Evolutionary conservation across 2,888 invertebrate genomes (phyloP), one percentile per base, ranked within the genome.

Genomic region (Lepidocyrtoides sp.): DNA sequence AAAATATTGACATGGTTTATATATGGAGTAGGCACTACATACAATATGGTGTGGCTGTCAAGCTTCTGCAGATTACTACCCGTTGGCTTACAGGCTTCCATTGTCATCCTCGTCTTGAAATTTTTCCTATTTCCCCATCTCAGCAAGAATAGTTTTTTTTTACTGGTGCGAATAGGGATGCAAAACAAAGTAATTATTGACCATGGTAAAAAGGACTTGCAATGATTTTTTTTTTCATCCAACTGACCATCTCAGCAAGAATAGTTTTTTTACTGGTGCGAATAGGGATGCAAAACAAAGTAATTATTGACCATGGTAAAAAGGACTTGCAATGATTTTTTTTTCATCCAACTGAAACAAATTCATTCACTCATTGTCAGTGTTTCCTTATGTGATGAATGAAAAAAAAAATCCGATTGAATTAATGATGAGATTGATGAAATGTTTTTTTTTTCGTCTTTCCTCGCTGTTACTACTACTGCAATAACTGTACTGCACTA

Each of bases 1-100:
- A 88, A 88, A 88, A 88, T 88, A 88, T 88, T 66, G 81, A 88
- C 88, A 81, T 48, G 66, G 79, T 88, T 88, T 79, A 88, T 66
- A 88, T 81, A 88, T 81, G 81, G 69, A 48, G 10, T 32, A 12
- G 12, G 10, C 8, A 8, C 14, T 51, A 14, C n/a, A n/a, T 57
- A 12, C 14, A 14, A n/a, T 12, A 10, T 82, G 20, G 63, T 60
- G 82, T 82, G 44, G 26, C 75, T 44, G 48, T 44, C 12, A 48
- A 23, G 75, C 75, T 75, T 48, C 75, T 75, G 32, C 17, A 12
- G 20, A 48, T 75, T 48, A 14, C 48, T 29, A 66, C 66, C 66
- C 83, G n/a, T n/a, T n/a, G n/a, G n/a, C 66, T 66, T 26, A 66
- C 29, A 63, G 54, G 72, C 63, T 63, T 69, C 17, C 69, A 17